A percentile compares a stretch with the other conserved stretches of the same genome.
Evolutionary conservation across 2,888 invertebrate genomes (phyloP).

Genomic region (Noctua fimbriata): DNA sequence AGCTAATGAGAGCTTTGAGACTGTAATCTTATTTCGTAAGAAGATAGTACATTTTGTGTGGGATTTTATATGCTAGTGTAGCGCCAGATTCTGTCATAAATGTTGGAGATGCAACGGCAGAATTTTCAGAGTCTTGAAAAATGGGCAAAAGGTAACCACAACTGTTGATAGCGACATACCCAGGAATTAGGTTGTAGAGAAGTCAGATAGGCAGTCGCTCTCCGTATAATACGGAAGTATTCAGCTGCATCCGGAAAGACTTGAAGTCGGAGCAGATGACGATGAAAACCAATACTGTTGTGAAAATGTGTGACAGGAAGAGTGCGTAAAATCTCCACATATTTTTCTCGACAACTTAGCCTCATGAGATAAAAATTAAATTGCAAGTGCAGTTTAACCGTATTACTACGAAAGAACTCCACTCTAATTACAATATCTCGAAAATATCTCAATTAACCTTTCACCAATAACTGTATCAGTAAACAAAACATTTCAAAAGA

Average conservation of each 20-base stretch:
- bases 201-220: background rate
- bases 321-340: background rate
- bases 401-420: too few species aligned
- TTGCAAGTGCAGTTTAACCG: background rate
- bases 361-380: background rate
- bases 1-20: slow-evolving; percentile 4
- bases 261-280: background rate
- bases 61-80: background rate
- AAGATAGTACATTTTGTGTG: background rate
- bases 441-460: slow-evolving; percentile 40
- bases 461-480: background rate
- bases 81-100: background rate
- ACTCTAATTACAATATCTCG: background rate
- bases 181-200: background rate
- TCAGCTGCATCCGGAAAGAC: background rate
- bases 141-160: background rate
- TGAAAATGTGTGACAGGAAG: background rate
- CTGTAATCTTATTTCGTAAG: slow-evolving; percentile 13
- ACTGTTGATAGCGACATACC: background rate
- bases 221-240: background rate
- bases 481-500: slow-evolving; percentile 13
- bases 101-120: background rate
- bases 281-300: background rate
- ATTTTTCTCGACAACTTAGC: background rate
- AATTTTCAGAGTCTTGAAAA: background rate